Conservation (phyloP, 2,797 vertebrate species). For the Xenopus petersii region DNA sequence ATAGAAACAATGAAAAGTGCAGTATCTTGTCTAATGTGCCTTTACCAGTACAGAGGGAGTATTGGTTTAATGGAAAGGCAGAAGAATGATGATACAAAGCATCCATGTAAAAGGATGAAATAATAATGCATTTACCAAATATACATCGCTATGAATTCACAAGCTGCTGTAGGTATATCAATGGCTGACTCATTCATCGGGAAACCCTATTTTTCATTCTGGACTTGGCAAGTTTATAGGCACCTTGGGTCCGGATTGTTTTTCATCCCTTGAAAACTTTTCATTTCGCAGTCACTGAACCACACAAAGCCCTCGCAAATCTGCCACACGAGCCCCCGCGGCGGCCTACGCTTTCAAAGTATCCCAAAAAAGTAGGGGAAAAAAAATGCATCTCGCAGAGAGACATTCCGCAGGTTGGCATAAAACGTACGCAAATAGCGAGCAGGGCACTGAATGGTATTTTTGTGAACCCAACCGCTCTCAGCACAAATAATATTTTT, state of each 20-base stretch:
- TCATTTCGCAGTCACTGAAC: conserved; percentile 24
- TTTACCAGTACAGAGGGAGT: no score
- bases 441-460: conserved; percentile 10
- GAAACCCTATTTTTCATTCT: conserved; percentile 31
- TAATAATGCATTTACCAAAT: conserved; percentile 10
- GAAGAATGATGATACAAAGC: no score
- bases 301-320: conserved; percentile 36
- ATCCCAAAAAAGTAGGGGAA: conserved; percentile 9
- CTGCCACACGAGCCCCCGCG: conserved; percentile 30
- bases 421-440: no score
- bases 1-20: no score
- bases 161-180: conserved; percentile 36
- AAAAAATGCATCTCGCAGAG: background rate
- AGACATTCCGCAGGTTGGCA: no score
- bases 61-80: no score
- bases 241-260: conserved; percentile 42
- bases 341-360: conserved; percentile 18
- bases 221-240: conserved; percentile 42
- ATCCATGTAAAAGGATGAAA: background rate
- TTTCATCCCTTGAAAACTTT: conserved; percentile 32
- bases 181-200: conserved; percentile 29
- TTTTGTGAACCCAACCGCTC: conserved; percentile 16
- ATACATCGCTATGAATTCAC: conserved; percentile 20
- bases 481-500: conserved; percentile 3
- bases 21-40: no score